A percentile compares a stretch with the other conserved stretches of the same genome.
Conservation (phyloP, 2,113 vertebrate genomes). For the Polyodon spathula region DNA sequence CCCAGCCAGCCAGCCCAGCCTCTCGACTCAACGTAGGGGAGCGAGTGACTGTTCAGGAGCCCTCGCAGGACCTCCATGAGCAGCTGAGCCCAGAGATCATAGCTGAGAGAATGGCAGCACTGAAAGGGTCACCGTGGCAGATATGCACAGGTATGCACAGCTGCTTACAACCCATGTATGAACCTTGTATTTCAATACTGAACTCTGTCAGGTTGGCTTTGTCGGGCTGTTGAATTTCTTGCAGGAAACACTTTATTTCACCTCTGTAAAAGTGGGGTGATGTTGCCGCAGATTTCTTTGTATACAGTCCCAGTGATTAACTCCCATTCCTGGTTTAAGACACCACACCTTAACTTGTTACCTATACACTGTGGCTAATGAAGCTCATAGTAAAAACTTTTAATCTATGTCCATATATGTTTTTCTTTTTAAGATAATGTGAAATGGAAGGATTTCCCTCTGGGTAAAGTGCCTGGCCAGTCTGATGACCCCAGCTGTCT, state of each 20-base stretch:
- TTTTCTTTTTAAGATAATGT: slow-evolving; percentile 52
- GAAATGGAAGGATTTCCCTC: slow-evolving; percentile 69
- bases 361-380: too few species aligned
- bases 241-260: too few species aligned
- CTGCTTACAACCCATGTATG: neutral
- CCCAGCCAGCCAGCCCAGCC: slow-evolving; percentile 23
- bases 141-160: slow-evolving; percentile 59
- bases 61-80: slow-evolving; percentile 42
- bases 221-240: too few species aligned
- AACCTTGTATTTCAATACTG: too few species aligned
- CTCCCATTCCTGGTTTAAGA: too few species aligned
- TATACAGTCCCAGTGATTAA: too few species aligned
- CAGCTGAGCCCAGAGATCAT: slow-evolving; percentile 38
- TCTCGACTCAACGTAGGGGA: slow-evolving; percentile 2
- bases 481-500: slow-evolving; percentile 78
- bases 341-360: too few species aligned
- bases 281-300: too few species aligned
- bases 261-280: too few species aligned
- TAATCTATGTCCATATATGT: neutral
- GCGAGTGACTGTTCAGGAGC: slow-evolving; percentile 4
- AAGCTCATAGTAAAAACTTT: too few species aligned
- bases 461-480: slow-evolving; percentile 83
- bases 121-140: slow-evolving; percentile 79
- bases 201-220: too few species aligned
- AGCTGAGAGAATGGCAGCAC: slow-evolving; percentile 56